Evolutionary conservation across 2,113 vertebrate genomes (phyloP).

Genomic region (Excalfactoria chinensis): DNA sequence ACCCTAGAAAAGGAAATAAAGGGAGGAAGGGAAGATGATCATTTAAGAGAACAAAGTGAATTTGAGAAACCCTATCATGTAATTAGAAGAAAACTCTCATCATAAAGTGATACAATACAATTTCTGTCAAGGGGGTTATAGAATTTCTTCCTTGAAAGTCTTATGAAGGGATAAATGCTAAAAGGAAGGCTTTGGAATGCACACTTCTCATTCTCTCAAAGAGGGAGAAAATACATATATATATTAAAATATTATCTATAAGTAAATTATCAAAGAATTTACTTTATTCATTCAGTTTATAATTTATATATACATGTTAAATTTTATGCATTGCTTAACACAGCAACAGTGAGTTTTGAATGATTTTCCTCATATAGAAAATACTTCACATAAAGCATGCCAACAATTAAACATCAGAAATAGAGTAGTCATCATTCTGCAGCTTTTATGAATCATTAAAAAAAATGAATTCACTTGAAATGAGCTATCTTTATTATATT

Average conservation of each 20-base stretch:
- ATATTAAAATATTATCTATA: neutral
- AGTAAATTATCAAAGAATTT: neutral
- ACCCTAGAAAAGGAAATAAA: neutral
- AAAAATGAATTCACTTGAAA: conserved; percentile 6
- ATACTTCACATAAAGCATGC: neutral
- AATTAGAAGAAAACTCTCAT: neutral
- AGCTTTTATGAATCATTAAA: neutral
- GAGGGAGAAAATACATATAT: neutral
- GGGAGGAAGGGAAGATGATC: neutral
- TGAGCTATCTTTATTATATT: neutral
- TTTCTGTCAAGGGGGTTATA: neutral
- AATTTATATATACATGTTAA: neutral
- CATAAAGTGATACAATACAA: neutral
- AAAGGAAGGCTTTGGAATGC: neutral
- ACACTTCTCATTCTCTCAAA: neutral
- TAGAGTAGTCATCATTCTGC: neutral
- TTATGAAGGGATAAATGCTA: neutral
- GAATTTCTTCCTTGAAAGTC: neutral
- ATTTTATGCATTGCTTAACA: neutral
- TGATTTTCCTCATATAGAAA: neutral
- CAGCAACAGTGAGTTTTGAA: neutral
- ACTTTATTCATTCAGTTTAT: neutral
- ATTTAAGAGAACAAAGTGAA: neutral
- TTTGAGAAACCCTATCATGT: neutral
- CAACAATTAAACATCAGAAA: conserved; percentile 4